Evolutionary conservation across 37 sponge, comb jelly and placozoan genomes (phyloP), one percentile per base, ranked within the genome.

Genomic region (Bolinopsis microptera): DNA sequence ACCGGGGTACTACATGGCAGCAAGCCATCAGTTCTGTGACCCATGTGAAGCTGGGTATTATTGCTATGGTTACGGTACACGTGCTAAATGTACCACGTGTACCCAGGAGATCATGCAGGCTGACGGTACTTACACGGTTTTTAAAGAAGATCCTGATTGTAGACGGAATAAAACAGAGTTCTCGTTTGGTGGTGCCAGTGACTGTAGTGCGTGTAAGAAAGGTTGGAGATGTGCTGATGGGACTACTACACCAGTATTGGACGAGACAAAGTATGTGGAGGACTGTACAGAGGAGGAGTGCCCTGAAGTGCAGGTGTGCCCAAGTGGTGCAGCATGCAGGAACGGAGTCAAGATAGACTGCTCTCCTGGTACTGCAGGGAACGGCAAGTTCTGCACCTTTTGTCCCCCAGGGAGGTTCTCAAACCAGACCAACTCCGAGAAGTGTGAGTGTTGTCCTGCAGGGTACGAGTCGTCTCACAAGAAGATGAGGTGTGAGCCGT

Each of bases 141-240:
- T 86, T 35, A 48, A 2, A 8, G 36, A 22, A 5, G 90, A 39
- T 39, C 35, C 90, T 27, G 8, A 28, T 40, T 86, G 90, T 86
- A 3, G 39, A 9, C n/a, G 90, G 21, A 86, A 38, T 40, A 38
- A 86, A 39, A 86, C 90, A 33, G 90, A 86, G 35, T 86, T 86
- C 61, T 93, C 93, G 32, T 93, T 93, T 30, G 93, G 93, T n/a
- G 93, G 75, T 1, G 74, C 75, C 18, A 23, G 34, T 16, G 75
- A 93, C 32, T 93, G 93, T 38, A 35, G 41, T 25, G 34, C 93
- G 1, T 93, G 93, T 93, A 69, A 69, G 33, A 24, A 69, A 8
- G 93, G 93, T 22, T 93, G 93, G 93, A 69, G 5, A 8, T 93
- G 93, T 93, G 38, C 8, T 23, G 72, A 69, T 23, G 93, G 93